Percentiles rank a stretch among this genome's conserved stretches.
Conservation (phyloP, 2,113 vertebrate genomes). For the Clarias gariepinus region DNA sequence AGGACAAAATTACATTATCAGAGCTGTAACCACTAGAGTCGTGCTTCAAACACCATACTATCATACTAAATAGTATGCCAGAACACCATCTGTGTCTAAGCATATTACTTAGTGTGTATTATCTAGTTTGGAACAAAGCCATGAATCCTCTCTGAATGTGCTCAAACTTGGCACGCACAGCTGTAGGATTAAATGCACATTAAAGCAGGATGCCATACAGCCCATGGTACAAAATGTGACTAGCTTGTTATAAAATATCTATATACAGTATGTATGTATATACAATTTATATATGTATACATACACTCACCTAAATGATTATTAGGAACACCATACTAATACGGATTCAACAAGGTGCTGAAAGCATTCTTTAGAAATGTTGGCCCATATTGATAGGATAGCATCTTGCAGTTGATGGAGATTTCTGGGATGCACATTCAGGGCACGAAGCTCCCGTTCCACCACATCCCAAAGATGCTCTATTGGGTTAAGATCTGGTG, state of each 20-base stretch:
- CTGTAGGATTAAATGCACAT: background rate
- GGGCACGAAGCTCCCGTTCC: too few relatives aligned
- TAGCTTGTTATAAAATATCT: background rate
- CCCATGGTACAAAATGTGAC: background rate
- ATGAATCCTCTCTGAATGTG: background rate
- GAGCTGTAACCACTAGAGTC: background rate
- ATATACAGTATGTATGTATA: too few relatives aligned
- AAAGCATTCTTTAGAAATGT: too few relatives aligned
- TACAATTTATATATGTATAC: too few relatives aligned
- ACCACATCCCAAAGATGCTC: too few relatives aligned
- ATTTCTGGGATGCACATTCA: too few relatives aligned
- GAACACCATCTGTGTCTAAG: conserved; percentile 11
- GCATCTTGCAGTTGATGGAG: too few relatives aligned
- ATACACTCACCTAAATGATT: too few relatives aligned
- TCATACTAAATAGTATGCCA: background rate
- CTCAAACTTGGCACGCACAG: background rate
- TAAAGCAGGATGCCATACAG: background rate
- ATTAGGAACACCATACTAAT: too few relatives aligned
- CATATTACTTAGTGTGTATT: conserved; percentile 2
- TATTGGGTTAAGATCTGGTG: too few relatives aligned
- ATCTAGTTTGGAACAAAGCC: conserved; percentile 13
- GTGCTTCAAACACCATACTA: background rate
- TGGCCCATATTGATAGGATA: too few relatives aligned
- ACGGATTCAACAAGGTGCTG: too few relatives aligned
- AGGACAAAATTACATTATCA: background rate